phyloP scores from a whole-genome alignment of 2,113 vertebrate species.

The Nasalis larvatus region DNA sequence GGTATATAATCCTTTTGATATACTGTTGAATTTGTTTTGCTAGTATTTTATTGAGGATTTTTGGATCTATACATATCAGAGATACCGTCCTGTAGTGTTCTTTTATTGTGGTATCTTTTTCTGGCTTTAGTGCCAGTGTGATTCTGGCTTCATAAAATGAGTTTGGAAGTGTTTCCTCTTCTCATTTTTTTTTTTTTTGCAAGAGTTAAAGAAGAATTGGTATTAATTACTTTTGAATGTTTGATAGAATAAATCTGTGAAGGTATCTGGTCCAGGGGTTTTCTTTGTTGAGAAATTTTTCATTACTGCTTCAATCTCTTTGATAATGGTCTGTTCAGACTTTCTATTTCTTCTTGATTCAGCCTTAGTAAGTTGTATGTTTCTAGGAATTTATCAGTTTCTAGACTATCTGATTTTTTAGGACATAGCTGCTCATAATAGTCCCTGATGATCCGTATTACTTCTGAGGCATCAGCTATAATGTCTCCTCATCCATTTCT shows the following conservation, averaged over 20 bases:
- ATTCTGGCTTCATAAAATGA: not conserved
- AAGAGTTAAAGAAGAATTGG: not conserved
- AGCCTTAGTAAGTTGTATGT: not conserved
- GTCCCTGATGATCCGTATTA: not conserved
- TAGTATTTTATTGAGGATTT: not conserved
- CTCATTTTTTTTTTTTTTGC: not conserved
- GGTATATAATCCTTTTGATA: not conserved
- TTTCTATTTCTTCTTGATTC: not conserved
- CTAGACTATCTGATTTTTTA: not conserved
- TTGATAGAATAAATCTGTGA: not conserved
- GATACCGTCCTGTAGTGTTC: not conserved
- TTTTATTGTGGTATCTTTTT: not conserved
- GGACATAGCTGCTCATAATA: not conserved
- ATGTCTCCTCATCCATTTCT: not conserved
- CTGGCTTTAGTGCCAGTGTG: not conserved
- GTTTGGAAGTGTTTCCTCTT: not conserved
- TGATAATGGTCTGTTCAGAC: not conserved
- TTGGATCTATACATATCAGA: not conserved
- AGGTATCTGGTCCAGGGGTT: not conserved
- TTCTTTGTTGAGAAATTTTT: not conserved
- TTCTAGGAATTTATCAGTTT: not conserved
- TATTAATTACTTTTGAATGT: not conserved
- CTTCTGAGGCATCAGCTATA: not conserved
- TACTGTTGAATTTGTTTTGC: not conserved
- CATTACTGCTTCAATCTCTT: not conserved